Conservation (phyloP, 1,140 invertebrate species). For the Metaphire vulgaris region DNA sequence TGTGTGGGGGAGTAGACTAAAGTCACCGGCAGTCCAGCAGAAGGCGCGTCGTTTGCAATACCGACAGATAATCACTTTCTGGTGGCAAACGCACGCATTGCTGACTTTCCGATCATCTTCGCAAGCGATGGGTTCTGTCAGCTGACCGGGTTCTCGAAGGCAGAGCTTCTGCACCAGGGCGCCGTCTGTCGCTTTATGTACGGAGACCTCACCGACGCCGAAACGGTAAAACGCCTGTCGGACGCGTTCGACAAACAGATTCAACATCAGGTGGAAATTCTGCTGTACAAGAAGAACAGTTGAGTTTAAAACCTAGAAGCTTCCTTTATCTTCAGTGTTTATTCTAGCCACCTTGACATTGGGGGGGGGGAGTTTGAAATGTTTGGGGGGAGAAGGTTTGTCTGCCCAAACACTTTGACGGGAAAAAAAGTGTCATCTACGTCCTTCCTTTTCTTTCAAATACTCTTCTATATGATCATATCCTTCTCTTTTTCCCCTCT, state of each 20-base stretch:
- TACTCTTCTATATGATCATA: too few relatives aligned
- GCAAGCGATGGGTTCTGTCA: slow-evolving; percentile 99
- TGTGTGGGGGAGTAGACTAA: too few relatives aligned
- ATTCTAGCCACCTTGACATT: too few relatives aligned
- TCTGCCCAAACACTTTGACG: too few relatives aligned
- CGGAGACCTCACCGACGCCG: slow-evolving; percentile 75
- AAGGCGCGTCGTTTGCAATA: too few relatives aligned
- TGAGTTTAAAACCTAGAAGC: slow-evolving; percentile 52
- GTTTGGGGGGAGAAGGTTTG: too few relatives aligned
- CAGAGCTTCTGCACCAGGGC: slow-evolving; percentile 45
- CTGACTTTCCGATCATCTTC: slow-evolving; percentile 99
- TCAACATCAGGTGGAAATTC: slow-evolving; percentile 69
- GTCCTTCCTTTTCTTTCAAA: too few relatives aligned
- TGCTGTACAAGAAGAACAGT: slow-evolving; percentile 98
- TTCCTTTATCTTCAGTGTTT: too few relatives aligned
- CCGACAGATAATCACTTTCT: slow-evolving; percentile 98
- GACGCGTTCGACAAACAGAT: slow-evolving; percentile 31
- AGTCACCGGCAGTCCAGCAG: too few relatives aligned
- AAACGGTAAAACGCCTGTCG: slow-evolving; percentile 8
- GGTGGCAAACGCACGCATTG: slow-evolving; percentile 97
- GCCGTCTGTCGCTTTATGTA: slow-evolving; percentile 97
- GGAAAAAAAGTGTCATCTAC: too few relatives aligned
- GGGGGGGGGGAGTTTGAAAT: too few relatives aligned
- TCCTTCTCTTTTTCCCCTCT: too few relatives aligned
- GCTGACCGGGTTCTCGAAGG: slow-evolving; percentile 68